Base-by-base conservation (phyloP, 2,888 invertebrate species). In the Mallateleia sp. region DNA sequence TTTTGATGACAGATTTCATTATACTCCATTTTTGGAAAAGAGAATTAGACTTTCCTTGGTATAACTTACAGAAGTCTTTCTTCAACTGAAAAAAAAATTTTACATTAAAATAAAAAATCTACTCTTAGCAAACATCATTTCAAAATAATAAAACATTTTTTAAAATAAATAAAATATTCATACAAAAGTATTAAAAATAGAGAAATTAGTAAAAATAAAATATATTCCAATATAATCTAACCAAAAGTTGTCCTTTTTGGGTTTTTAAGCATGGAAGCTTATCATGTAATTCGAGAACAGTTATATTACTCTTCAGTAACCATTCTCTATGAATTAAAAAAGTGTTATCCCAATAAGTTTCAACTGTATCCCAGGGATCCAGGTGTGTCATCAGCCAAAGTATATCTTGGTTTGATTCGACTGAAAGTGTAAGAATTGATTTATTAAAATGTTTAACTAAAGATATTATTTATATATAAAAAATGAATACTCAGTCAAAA, bases 351-450 rank as follows among this genome's bases (percentile, higher is more conserved):
- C 52, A 52, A 15, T 52, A 52, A 7, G 3, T 52, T 24, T 52
- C 22, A 15, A 52, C 52, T 52, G 24, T 52, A 52, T 52, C 22
- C 52, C 52, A 52, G 47, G 47, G 47, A 18, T 47, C 47, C 47
- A 47, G 18, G 18, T 47, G 47, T 47, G 47, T 47, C 18, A 18
- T 9, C 9, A 47, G 20, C 47, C 47, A 47, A 47, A 9, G 47
- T 47, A 47, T 47, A 47, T 47, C 47, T 18, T 47, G 18, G 9
- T 47, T 47, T 18, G 47, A 18, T 47, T 14, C 9, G 18, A 47
- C 47, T 47, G 47, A 3, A 47, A 47, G 20, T 47, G 47, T 11
- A 45, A 45, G 14, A 45, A 45, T 7, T 45, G 4, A n/a, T 45
- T n/a, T n/a, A n/a, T n/a, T n/a, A n/a, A n/a, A n/a, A n/a, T n/a